Percentiles rank a stretch among this genome's conserved stretches.
Evolutionary conservation across 2,797 vertebrate genomes (phyloP).

Genomic region (Lacerta bilineata): DNA sequence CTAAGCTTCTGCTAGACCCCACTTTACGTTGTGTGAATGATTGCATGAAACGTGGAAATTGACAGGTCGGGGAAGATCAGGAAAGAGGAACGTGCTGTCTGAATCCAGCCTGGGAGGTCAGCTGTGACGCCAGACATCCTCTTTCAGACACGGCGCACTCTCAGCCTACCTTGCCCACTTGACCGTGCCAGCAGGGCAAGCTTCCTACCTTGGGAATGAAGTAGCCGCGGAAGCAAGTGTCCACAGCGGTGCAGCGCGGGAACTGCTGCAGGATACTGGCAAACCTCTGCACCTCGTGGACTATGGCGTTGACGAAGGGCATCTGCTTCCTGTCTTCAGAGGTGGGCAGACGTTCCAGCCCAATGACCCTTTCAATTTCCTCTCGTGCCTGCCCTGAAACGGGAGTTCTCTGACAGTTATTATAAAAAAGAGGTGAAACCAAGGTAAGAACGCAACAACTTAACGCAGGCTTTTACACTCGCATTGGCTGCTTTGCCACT

Average conservation of each 20-base stretch:
- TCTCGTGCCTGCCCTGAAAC: slow-evolving; percentile 60
- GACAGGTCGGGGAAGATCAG: too few relatives aligned
- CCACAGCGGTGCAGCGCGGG: slow-evolving; percentile 38
- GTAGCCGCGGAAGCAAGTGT: slow-evolving; percentile 58
- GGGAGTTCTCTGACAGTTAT: neutral
- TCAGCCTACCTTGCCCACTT: neutral
- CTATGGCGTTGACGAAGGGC: slow-evolving; percentile 63
- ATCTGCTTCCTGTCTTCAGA: slow-evolving; percentile 51
- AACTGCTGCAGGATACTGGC: slow-evolving; percentile 64
- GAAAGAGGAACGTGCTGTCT: too few relatives aligned
- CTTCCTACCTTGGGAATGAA: slow-evolving; percentile 72
- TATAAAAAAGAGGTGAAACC: neutral
- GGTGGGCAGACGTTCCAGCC: neutral
- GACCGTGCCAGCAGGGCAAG: rapidly evolving
- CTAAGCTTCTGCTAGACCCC: too few relatives aligned
- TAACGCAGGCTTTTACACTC: too few relatives aligned
- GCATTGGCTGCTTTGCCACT: too few relatives aligned
- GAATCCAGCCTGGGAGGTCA: neutral
- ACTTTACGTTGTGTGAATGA: too few relatives aligned
- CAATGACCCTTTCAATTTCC: slow-evolving; percentile 69
- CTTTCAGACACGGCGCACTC: neutral
- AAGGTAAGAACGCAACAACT: too few relatives aligned
- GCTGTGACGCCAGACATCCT: neutral
- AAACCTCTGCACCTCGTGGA: slow-evolving; percentile 72
- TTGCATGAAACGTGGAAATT: too few relatives aligned